A percentile compares a stretch with the other conserved stretches of the same genome.
Evolutionary conservation across 1,140 invertebrate species (phyloP).

Genomic region (Hypsibius dujardini): DNA sequence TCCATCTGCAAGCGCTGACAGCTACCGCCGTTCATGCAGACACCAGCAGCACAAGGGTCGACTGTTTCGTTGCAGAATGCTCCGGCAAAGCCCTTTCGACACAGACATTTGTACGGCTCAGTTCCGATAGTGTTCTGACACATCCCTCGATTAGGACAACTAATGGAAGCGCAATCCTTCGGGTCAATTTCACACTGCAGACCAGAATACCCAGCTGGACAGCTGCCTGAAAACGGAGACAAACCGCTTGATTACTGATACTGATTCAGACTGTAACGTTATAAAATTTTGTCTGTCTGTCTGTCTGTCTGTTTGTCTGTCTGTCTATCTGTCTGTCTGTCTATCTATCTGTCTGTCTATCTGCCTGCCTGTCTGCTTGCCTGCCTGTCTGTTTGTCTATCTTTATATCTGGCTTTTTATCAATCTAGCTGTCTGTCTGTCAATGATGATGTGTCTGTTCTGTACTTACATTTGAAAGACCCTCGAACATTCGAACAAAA

Average conservation of each 20-base stretch:
- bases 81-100: slow-evolving; percentile 29
- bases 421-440: too few relatives aligned
- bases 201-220: slow-evolving; percentile 1
- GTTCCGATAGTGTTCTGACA: slow-evolving; percentile 30
- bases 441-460: too few relatives aligned
- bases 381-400: too few relatives aligned
- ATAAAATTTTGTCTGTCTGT: not conserved
- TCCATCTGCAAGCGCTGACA: slow-evolving; percentile 40
- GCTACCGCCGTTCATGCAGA: slow-evolving; percentile 77
- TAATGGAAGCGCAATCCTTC: slow-evolving; percentile 9
- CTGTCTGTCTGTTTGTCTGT: too few relatives aligned
- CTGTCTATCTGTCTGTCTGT: too few relatives aligned
- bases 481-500: slow-evolving; percentile 10
- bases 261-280: too few relatives aligned
- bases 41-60: slow-evolving; percentile 68
- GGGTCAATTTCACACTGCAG: not conserved
- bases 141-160: slow-evolving; percentile 48
- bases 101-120: not conserved
- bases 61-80: slow-evolving; percentile 67
- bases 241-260: too few relatives aligned
- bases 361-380: too few relatives aligned
- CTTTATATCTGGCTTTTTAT: too few relatives aligned
- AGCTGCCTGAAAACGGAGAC: too few relatives aligned
- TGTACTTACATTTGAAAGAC: too few relatives aligned
- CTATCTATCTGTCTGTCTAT: too few relatives aligned